Base-by-base conservation (phyloP, 2,113 vertebrate genomes). In the Caranx ignobilis region DNA sequence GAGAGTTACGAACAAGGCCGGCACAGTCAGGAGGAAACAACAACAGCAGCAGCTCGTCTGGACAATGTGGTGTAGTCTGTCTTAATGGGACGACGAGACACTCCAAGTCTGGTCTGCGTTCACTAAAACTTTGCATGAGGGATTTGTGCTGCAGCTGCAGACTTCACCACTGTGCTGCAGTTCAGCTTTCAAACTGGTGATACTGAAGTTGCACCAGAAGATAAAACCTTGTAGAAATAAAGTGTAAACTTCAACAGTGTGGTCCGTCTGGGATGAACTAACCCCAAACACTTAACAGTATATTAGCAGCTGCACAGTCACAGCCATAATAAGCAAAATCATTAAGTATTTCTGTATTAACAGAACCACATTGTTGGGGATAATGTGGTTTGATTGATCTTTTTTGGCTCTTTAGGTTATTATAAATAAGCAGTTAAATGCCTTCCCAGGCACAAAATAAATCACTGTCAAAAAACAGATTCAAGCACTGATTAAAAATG, bases 1-100 rank as follows among this genome's bases (percentile, higher is more conserved):
- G 45, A 55, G 50, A 66, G 60, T 11, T 52, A 54, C 26, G 62
- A 82, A 83, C 32, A 81, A 63, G 50, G 69, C 2, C 37, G 39
- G 75, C 79, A 45, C 1, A 75, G 82, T 73, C 67, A 34, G 57
- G 5, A n/a, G 56, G 32, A 65, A 71, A 43, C 35, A 60, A 67
- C 9, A 75, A 81, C 48, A 7, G 19, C 9, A 75, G 75, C 48
- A 7, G 19, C 7, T 15, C 16, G 32, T 41, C 37, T 9, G 18
- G 2, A 68, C 60, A 54, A 48, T 31, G 50, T 3, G 5, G 55
- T 3, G 18, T 31, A 35, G 32, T 8, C 6, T 0, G 31, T 56
- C 34, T 15, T 55, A 21, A 63, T 21, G 26, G 9, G 3, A 62
- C 69, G 65, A 67, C 6, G 45, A 11, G 50, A 79, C 56, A 79